Base-by-base conservation (phyloP, 2,113 vertebrate genomes). In the Gopherus evgoodei region DNA sequence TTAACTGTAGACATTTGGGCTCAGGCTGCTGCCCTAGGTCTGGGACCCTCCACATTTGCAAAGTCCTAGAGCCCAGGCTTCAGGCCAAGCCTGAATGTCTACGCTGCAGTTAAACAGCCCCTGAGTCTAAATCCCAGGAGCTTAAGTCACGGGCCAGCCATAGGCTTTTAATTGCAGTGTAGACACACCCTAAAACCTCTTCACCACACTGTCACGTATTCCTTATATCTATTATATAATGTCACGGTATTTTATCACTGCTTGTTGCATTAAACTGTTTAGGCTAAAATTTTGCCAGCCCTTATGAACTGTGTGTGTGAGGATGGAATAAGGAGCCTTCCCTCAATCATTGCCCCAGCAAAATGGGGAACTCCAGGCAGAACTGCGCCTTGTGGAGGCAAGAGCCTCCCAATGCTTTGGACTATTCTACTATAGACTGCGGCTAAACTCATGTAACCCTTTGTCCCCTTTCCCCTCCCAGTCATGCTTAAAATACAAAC, bases 221-320 rank as follows among this genome's bases (percentile, higher is more conserved):
- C 93, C 83, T 31, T 29, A 62, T 62, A 62, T 62, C 75, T 84
- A 87, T 2, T 87, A 89, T 94, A 94, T 85, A 95, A 85, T 35
- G 81, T 91, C 89, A 88, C 90, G 88, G 4, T 95, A 95, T 94
- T 62, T 62, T 62, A 96, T 96, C 96, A 87, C 88, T 22, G 50
- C 57, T 62, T 56, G 75, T 94, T 29, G n/a, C 91, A 88, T 42
- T 69, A 62, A 89, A 83, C 52, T 89, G 89, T 91, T 93, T 89
- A 93, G 96, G 88, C 86, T 92, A 56, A 86, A 90, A 75, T 87
- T 81, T 84, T 91, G 92, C 78, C 75, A 79, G 65, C 87, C 90
- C 7, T 29, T 0, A 0, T 50, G 6, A 1, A 49, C 50, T 75
- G 50, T 81, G 93, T 35, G 11, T 50, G 44, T 1, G 47, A 16